Evolutionary conservation across 1,140 invertebrate genomes (phyloP).

Genomic region (Lucilia cuprina): DNA sequence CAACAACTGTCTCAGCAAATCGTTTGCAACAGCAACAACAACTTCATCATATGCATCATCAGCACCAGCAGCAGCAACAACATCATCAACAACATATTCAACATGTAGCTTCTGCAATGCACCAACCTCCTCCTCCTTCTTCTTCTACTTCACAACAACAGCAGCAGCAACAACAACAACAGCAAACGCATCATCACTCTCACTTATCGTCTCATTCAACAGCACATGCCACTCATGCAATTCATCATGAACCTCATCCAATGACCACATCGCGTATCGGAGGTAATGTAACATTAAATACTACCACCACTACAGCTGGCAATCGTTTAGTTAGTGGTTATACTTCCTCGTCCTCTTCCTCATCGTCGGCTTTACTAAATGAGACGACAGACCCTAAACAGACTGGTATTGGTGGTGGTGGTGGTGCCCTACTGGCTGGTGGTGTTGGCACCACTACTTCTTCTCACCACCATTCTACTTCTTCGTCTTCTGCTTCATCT

Average conservation of each 20-base stretch:
- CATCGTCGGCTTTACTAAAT: background rate
- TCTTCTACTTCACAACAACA: too few relatives aligned
- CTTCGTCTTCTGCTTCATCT: background rate
- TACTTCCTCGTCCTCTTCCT: constrained; percentile 35
- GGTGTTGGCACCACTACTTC: background rate
- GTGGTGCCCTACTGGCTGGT: too few relatives aligned
- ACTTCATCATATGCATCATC: constrained; percentile 28
- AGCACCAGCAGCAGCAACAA: constrained; percentile 25
- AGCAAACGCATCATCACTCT: constrained; percentile 31
- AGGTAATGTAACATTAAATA: constrained; percentile 16
- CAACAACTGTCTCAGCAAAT: constrained; percentile 13
- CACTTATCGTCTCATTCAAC: constrained; percentile 16
- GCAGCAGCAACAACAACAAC: constrained; percentile 37
- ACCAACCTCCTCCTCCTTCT: constrained; percentile 28
- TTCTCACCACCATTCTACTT: background rate
- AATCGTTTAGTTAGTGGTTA: constrained; percentile 31
- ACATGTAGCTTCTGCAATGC: constrained; percentile 35
- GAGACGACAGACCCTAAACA: background rate
- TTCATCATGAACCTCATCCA: constrained; percentile 34
- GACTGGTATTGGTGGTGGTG: constrained; percentile 16
- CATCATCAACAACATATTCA: constrained; percentile 30
- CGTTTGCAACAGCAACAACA: constrained; percentile 35
- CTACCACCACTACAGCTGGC: constrained; percentile 45
- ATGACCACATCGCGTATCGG: constrained; percentile 33
- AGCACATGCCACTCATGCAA: constrained; percentile 25